phyloP scores from a whole-genome alignment of 2,113 vertebrate species.

The Oryzias javanicus region DNA sequence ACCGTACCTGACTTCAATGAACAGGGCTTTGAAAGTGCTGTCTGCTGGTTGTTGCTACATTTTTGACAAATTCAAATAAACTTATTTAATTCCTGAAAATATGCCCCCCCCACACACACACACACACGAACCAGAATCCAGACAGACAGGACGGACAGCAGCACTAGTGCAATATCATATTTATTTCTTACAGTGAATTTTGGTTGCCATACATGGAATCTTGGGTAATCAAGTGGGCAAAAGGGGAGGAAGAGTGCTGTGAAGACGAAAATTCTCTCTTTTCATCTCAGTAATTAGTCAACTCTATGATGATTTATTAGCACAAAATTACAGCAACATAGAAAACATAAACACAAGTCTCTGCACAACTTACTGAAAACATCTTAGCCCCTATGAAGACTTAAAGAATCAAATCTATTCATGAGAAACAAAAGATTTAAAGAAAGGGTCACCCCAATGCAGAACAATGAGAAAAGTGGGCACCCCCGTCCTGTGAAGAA shows the following conservation, averaged over 20 bases:
- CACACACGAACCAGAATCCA: no score
- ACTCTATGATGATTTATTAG: slow-evolving; percentile 90
- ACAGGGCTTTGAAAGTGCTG: no score
- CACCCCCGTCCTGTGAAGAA: slow-evolving; percentile 73
- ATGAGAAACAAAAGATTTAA: slow-evolving; percentile 34
- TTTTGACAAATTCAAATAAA: no score
- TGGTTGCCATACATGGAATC: slow-evolving; percentile 95
- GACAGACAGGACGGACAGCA: slow-evolving; percentile 65
- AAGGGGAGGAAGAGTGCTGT: slow-evolving; percentile 81
- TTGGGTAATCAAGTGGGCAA: slow-evolving; percentile 77
- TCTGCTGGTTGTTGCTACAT: no score
- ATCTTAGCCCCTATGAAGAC: slow-evolving; percentile 79
- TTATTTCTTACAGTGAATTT: slow-evolving; percentile 97
- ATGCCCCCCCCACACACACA: no score
- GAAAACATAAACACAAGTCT: slow-evolving; percentile 89
- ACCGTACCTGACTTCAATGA: no score
- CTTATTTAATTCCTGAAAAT: no score
- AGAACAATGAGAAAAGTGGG: slow-evolving; percentile 54
- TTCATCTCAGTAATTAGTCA: slow-evolving; percentile 80
- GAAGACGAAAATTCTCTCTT: slow-evolving; percentile 84
- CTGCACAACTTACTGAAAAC: slow-evolving; percentile 87
- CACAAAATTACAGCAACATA: slow-evolving; percentile 96
- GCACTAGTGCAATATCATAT: slow-evolving; percentile 91
- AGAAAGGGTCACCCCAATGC: slow-evolving; percentile 41
- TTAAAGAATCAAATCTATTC: slow-evolving; percentile 67